Evolutionary conservation across 2,888 invertebrate species (phyloP).

Genomic region (Athrips mouffetella): DNA sequence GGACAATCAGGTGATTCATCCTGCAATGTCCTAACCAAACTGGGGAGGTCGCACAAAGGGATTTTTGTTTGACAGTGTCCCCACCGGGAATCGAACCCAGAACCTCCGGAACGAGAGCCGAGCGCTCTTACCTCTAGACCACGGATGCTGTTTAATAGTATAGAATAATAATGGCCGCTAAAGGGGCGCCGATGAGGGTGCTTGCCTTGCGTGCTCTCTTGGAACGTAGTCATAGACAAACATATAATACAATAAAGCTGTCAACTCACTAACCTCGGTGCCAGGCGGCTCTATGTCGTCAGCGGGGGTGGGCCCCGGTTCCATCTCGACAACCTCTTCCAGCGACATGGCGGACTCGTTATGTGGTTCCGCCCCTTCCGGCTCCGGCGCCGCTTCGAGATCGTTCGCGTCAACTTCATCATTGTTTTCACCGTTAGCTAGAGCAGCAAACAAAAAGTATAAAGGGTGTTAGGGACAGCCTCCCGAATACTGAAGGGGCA

Average conservation of each 20-base stretch:
- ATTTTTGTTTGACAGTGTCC: too few species aligned
- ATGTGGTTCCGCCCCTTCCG: neutral
- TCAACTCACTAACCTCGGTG: neutral
- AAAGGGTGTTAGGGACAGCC: too few species aligned
- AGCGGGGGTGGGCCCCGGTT: conserved; percentile 20
- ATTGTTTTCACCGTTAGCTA: neutral
- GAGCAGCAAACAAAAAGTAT: too few species aligned
- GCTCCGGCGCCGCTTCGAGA: neutral
- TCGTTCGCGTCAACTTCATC: neutral
- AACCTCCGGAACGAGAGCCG: too few species aligned
- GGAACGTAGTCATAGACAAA: neutral
- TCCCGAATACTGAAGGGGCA: too few species aligned
- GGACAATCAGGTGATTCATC: too few species aligned
- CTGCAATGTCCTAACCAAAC: too few species aligned
- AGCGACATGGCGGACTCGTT: conserved; percentile 25
- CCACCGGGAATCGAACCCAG: too few species aligned
- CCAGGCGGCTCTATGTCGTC: too few species aligned
- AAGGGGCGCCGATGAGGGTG: neutral
- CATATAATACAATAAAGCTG: neutral
- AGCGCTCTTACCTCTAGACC: too few species aligned
- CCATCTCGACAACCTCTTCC: conserved; percentile 42
- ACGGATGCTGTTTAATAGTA: neutral
- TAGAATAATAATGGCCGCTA: neutral
- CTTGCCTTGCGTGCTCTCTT: too few species aligned
- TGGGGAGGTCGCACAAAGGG: too few species aligned